Percentiles rank a stretch among this genome's conserved stretches.
Conservation (phyloP, 1,140 invertebrate genomes). For the Drosophila eugracilis region DNA sequence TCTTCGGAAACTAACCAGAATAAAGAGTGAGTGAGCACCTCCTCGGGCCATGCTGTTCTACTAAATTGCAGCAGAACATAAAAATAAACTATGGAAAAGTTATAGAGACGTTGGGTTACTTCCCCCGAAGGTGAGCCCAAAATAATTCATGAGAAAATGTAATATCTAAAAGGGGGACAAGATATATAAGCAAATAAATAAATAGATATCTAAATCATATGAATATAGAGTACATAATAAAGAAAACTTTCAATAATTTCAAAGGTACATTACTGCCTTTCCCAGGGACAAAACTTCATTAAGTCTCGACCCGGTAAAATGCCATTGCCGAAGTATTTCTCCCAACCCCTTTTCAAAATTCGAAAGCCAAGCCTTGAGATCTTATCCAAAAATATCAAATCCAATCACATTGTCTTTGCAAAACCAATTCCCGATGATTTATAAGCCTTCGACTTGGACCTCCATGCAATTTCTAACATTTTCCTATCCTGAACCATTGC, state of each 20-base stretch:
- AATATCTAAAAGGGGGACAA: not conserved
- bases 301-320: constrained; percentile 21
- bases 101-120: constrained; percentile 23
- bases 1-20: constrained; percentile 9
- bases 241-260: not conserved
- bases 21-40: constrained; percentile 23
- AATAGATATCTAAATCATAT: too few species aligned
- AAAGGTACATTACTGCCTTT: constrained; percentile 10
- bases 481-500: constrained; percentile 24
- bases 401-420: constrained; percentile 60
- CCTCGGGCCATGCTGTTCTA: constrained; percentile 42
- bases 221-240: too few species aligned
- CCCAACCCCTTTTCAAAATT: constrained; percentile 9
- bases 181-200: not conserved
- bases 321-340: constrained; percentile 9
- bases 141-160: constrained; percentile 4
- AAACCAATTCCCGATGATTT: constrained; percentile 68
- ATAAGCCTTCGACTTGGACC: constrained; percentile 44
- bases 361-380: constrained; percentile 47
- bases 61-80: constrained; percentile 47
- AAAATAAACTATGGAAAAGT: constrained; percentile 51
- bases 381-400: constrained; percentile 54
- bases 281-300: constrained; percentile 24
- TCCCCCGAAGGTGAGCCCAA: not conserved
- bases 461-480: not conserved